Base-by-base conservation (phyloP, 2,888 invertebrate species). In the Fragum whitleyi region DNA sequence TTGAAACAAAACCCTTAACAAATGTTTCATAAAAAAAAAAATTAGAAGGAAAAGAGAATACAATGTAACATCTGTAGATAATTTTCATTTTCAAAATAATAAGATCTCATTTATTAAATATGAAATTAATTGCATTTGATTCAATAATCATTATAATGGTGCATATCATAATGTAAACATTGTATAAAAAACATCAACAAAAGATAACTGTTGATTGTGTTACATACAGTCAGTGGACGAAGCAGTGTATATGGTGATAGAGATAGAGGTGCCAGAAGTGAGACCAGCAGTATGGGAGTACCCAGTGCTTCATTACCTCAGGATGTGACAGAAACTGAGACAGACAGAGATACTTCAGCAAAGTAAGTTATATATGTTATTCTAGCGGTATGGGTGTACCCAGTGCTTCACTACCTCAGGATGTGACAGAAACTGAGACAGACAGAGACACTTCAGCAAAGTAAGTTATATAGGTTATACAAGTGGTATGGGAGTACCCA, bases 211-310 rank as follows among this genome's bases (percentile, higher is more conserved):
- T n/a, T n/a, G n/a, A n/a, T n/a, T n/a, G n/a, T n/a, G n/a, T n/a
- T n/a, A n/a, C n/a, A n/a, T 36, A 32, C 61, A 61, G 97, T 97
- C 14, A 98, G 98, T n/a, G 98, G 98, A 7, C 95, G 98, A 55
- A 98, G 98, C 94, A 98, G 98, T 89, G 97, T 97, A 1, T 98
- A 98, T 93, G 98, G 97, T 90, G 97, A 97, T 91, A 95, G 95
- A 87, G 94, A 95, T 42, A 95, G 95, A 77, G 95, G 95, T 76
- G 95, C 95, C 53, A 94, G 95, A 76, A 95, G 95, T 79, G 96
- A 96, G 90, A 95, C 95, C 39, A 95, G 95, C 91, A 95, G 95
- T 74, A 91, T 95, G 65, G 95, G 95, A 69, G 94, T 94, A 53
- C 95, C 95, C 55, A 88, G 88, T 77, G 72, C 79, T 57, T 85